A percentile compares a stretch with the other conserved stretches of the same genome.
Evolutionary conservation across 2,113 vertebrate genomes (phyloP).

Genomic region (Montifringilla adamsi): DNA sequence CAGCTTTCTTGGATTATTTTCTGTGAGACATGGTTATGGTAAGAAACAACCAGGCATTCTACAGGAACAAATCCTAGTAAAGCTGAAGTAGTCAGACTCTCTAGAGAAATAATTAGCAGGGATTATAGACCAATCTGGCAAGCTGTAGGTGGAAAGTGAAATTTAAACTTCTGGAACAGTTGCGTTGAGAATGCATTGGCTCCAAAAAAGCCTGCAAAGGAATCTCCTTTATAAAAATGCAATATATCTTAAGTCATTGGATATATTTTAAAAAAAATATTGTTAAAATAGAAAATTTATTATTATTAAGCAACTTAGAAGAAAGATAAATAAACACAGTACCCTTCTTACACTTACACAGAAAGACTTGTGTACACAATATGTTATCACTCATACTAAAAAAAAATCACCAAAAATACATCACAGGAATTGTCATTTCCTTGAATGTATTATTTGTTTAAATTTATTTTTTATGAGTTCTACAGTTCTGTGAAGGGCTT

Average conservation of each 20-base stretch:
- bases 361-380: background rate
- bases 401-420: background rate
- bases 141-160: background rate
- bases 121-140: slow-evolving; percentile 21
- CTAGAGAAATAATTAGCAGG: slow-evolving; percentile 28
- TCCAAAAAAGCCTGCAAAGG: background rate
- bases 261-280: background rate
- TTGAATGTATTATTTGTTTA: background rate
- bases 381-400: background rate
- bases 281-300: background rate
- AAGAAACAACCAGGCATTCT: background rate
- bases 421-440: background rate
- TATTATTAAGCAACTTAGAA: background rate
- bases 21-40: background rate
- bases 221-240: background rate
- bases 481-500: background rate
- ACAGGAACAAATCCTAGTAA: background rate
- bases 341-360: background rate
- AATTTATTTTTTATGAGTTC: background rate
- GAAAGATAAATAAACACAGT: background rate
- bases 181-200: background rate
- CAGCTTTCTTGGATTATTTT: background rate
- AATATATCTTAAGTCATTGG: background rate
- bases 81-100: background rate
- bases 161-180: background rate